Base-by-base conservation (phyloP, 2,888 invertebrate genomes). In the Hyposoter didymator region DNA sequence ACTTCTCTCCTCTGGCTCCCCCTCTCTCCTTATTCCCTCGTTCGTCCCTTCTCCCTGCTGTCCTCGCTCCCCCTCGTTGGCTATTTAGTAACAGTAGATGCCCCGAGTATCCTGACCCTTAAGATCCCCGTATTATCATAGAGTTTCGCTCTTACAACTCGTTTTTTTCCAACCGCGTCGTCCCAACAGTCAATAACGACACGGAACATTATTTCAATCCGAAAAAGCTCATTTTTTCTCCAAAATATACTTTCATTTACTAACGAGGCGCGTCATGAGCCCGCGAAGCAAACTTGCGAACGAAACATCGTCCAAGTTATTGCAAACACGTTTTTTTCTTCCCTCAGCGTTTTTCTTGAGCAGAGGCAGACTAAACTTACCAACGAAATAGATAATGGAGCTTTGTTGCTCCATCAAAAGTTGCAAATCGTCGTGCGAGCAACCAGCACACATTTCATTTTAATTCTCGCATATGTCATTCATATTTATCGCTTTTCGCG, bases 21-120 rank as follows among this genome's bases (percentile, higher is more conserved):
- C n/a, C 67, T 8, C 67, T 10, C 67, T 10, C 6, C 39, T 5
- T 10, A 8, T 49, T n/a, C 7, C 39, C 5, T 8, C 10, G 7
- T 1, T 22, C 19, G 32, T 6, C 32, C 59, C 45, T 32, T 59
- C 55, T 28, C 47, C n/a, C n/a, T n/a, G 47, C n/a, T 28, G 17
- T 14, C 22, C 28, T 70, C 69, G 43, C 72, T 49, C 72, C 35
- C 72, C 35, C 72, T 32, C 74, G 75, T 64, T 83, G 87, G 84
- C 84, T 89, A 89, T 91, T 91, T 90, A 89, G 91, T 90, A 90
- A 91, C 88, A 78, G 78, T 88, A 89, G 88, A 91, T 87, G 81
- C 78, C 83, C 83, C 69, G 79, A 83, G 86, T 88, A 89, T 88
- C 88, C 85, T 72, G 66, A 72, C 66, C 69, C 69, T 69, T 59